phyloP scores from a whole-genome alignment of 2,797 vertebrate genomes.

The Mormyrops attenuatus region DNA sequence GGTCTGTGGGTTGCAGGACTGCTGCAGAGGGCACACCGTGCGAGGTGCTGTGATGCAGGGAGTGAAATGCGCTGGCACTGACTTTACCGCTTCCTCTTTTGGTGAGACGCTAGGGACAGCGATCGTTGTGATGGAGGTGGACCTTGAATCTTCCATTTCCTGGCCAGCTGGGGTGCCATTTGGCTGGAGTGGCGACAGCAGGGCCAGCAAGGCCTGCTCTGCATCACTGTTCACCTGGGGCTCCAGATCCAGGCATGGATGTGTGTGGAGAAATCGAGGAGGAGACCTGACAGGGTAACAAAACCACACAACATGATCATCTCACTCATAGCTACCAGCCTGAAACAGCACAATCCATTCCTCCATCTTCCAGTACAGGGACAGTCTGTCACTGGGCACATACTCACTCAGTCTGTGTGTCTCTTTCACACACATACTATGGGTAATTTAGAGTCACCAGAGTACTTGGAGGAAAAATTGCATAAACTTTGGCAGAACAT shows the following conservation, averaged over 20 bases:
- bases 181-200: slow-evolving; percentile 30
- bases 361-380: background rate
- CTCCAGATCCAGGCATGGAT: slow-evolving; percentile 43
- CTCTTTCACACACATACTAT: background rate
- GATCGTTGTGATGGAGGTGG: background rate
- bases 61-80: background rate
- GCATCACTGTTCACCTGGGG: slow-evolving; percentile 44
- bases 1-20: background rate
- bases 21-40: background rate
- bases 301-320: background rate
- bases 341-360: background rate
- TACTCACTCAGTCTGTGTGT: background rate
- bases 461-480: background rate
- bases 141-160: background rate
- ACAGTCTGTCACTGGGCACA: background rate
- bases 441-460: background rate
- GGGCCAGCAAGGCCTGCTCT: slow-evolving; percentile 39
- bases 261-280: slow-evolving; percentile 17
- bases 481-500: background rate
- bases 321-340: background rate
- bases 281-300: slow-evolving; percentile 24
- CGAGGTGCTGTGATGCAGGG: background rate
- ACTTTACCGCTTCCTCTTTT: slow-evolving; percentile 20
- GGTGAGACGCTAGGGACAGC: slow-evolving; percentile 27
- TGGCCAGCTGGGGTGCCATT: background rate